Evolutionary conservation across 2,888 invertebrate genomes (phyloP).

Genomic region (Lycaena phlaeas): DNA sequence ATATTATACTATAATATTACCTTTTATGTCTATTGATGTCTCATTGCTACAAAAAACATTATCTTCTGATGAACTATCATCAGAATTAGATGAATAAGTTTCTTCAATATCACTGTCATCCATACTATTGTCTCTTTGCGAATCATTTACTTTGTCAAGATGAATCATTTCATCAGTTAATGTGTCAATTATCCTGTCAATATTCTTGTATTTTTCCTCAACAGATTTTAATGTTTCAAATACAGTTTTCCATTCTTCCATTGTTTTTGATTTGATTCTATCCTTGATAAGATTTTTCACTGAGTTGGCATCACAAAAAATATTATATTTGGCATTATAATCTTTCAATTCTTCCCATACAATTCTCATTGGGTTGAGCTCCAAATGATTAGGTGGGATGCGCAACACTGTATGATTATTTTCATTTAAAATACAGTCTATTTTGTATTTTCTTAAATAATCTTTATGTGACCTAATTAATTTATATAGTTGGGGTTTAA

Average conservation of each 20-base stretch:
- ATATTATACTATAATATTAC: too few relatives aligned
- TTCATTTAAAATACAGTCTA: background rate
- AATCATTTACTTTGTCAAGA: background rate
- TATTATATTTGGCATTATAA: background rate
- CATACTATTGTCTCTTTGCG: too few relatives aligned
- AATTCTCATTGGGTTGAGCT: background rate
- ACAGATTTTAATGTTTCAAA: background rate
- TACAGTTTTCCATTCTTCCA: background rate
- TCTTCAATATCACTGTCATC: too few relatives aligned
- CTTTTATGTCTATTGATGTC: too few relatives aligned
- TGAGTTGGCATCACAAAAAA: background rate
- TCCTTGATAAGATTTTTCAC: background rate
- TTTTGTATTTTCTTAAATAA: background rate
- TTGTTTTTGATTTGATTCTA: background rate
- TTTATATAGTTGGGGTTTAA: background rate
- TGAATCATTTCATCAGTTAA: conserved; percentile 8
- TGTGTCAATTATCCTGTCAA: background rate
- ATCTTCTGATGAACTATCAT: too few relatives aligned
- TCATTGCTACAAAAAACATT: too few relatives aligned
- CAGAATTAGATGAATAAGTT: too few relatives aligned
- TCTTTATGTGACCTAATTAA: background rate
- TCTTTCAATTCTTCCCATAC: background rate
- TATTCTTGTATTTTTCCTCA: background rate
- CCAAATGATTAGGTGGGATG: background rate
- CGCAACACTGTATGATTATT: background rate